These are phyloP conservation scores for Synanthedon andrenaeformis DNA, from an alignment of 2,888 invertebrate species.

Conservation along the genomic window DNA sequence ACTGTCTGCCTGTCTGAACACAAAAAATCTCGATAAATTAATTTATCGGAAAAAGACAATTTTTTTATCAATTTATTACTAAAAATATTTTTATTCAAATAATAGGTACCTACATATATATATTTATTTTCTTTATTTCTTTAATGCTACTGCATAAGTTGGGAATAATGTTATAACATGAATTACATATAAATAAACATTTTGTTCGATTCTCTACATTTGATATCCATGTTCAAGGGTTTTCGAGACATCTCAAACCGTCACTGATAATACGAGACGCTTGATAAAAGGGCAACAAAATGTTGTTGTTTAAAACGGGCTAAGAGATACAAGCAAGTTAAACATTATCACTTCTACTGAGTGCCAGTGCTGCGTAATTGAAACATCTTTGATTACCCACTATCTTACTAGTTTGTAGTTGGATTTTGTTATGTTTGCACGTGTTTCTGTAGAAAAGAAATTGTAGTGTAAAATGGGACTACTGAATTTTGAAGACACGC, in stretches of 20 bases:
- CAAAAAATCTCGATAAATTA: no score
- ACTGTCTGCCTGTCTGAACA: no score
- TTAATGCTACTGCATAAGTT: no score
- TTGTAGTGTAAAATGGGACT: conserved; percentile 30
- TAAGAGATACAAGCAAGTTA: not conserved
- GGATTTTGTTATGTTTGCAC: not conserved
- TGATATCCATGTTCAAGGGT: not conserved
- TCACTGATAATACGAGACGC: not conserved
- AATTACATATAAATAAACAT: no score
- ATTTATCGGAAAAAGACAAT: no score
- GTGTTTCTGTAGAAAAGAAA: not conserved
- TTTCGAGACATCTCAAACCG: not conserved
- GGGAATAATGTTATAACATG: no score
- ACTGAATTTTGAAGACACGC: conserved; percentile 42
- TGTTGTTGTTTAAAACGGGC: not conserved
- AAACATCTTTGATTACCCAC: not conserved
- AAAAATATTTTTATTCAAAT: no score
- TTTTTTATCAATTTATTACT: no score
- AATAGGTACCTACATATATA: no score
- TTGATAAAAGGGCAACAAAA: not conserved
- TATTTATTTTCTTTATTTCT: no score
- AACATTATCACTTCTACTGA: not conserved
- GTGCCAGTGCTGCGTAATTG: not conserved
- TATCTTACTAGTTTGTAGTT: not conserved
- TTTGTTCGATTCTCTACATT: no score